A percentile compares a stretch with the other conserved stretches of the same genome.
Conservation (phyloP, 1,140 invertebrate genomes). For the Hydropsyche tenuis region DNA sequence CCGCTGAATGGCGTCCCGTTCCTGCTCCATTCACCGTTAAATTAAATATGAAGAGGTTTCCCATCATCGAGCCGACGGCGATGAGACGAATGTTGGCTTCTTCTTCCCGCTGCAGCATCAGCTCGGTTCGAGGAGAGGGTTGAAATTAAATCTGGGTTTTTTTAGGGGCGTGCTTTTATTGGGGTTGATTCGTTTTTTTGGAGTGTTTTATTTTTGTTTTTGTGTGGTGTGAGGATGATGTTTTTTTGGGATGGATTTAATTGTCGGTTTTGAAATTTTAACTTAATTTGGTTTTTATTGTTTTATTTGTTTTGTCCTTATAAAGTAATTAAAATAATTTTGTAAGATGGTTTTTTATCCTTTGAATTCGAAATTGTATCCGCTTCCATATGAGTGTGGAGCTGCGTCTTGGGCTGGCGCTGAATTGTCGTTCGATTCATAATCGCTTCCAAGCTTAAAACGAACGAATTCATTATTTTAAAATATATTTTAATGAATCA, state of each 20-base stretch:
- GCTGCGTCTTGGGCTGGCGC: slow-evolving; percentile 3
- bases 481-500: slow-evolving; percentile 7
- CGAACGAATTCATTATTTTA: not conserved
- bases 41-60: slow-evolving; percentile 37
- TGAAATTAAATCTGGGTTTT: slow-evolving; percentile 16
- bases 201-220: not conserved
- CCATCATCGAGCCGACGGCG: slow-evolving; percentile 8
- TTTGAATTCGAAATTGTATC: slow-evolving; percentile 62
- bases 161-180: not conserved
- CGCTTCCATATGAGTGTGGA: slow-evolving; percentile 58
- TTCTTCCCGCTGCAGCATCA: not conserved
- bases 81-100: not conserved
- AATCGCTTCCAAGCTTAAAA: not conserved
- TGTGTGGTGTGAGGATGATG: too few relatives aligned
- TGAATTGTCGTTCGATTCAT: not conserved
- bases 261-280: too few relatives aligned
- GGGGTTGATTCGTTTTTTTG: not conserved
- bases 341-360: too few relatives aligned
- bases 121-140: slow-evolving; percentile 28
- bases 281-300: too few relatives aligned
- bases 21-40: slow-evolving; percentile 30
- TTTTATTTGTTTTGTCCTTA: too few relatives aligned
- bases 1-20: slow-evolving; percentile 32
- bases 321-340: too few relatives aligned
- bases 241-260: too few relatives aligned